Evolutionary conservation across 2,113 vertebrate species (phyloP).

Genomic region (Sinocyclocheilus anshuiensis): DNA sequence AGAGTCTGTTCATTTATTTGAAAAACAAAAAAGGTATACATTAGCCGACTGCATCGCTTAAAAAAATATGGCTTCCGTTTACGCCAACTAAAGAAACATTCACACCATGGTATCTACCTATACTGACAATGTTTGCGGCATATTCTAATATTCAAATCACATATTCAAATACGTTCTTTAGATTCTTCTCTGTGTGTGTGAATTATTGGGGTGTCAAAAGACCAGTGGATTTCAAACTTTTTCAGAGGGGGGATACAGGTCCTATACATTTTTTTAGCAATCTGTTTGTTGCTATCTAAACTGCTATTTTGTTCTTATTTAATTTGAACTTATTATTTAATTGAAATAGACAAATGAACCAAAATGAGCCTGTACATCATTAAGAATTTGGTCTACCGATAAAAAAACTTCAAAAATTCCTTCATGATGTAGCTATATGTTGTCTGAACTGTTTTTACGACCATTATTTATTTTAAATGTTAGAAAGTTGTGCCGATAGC

Average conservation of each 20-base stretch:
- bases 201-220: neutral
- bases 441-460: too few relatives aligned
- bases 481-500: too few relatives aligned
- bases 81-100: neutral
- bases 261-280: too few relatives aligned
- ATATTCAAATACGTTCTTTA: neutral
- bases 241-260: neutral
- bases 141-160: neutral
- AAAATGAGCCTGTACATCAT: neutral
- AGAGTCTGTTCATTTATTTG: constrained; percentile 20
- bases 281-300: neutral
- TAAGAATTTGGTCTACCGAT: too few relatives aligned
- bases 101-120: too few relatives aligned
- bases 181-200: neutral
- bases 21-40: neutral
- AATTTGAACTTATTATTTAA: neutral
- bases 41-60: neutral
- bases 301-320: neutral
- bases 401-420: too few relatives aligned
- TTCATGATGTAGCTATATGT: too few relatives aligned
- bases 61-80: neutral
- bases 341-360: neutral
- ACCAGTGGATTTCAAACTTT: neutral
- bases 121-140: neutral
- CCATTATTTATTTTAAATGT: too few relatives aligned